These are phyloP conservation scores for Leptonema lineaticorne DNA, from an alignment of 1,140 invertebrate species.

Conservation along the genomic window DNA sequence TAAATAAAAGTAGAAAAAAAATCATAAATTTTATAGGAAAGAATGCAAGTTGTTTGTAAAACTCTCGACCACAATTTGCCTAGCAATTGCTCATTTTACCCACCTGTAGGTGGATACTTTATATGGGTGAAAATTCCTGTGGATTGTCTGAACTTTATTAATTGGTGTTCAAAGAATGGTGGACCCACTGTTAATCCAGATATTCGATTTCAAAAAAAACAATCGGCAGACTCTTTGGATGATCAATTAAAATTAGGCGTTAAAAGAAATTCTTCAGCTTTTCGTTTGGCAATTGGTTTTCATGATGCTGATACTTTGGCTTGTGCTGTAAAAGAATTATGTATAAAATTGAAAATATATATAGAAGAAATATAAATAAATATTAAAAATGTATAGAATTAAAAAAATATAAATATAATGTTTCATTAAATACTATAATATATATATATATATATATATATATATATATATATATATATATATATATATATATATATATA, in stretches of 20 bases:
- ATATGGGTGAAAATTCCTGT: conserved; percentile 58
- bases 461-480: no score
- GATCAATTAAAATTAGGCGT: neutral
- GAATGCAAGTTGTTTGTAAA: conserved; percentile 51
- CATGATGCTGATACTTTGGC: conserved; percentile 45
- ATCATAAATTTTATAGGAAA: conserved; percentile 41
- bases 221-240: conserved; percentile 46
- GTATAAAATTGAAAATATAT: conserved; percentile 44
- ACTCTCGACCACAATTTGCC: conserved; percentile 52
- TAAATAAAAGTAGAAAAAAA: conserved; percentile 42
- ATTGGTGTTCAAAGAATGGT: conserved; percentile 19
- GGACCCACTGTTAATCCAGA: conserved; percentile 26
- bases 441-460: no score
- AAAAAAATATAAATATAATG: no score
- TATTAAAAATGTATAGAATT: no score
- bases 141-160: conserved; percentile 41
- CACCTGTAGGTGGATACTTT: conserved; percentile 61
- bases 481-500: no score
- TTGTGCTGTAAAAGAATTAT: conserved; percentile 44
- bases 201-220: conserved; percentile 46
- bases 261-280: conserved; percentile 41
- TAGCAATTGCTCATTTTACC: conserved; percentile 48
- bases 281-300: conserved; percentile 51
- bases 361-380: conserved; percentile 23
- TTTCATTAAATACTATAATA: no score